Evolutionary conservation across 2,113 vertebrate genomes (phyloP), one percentile per base, ranked within the genome.

Genomic region (Triplophysa dalaica): DNA sequence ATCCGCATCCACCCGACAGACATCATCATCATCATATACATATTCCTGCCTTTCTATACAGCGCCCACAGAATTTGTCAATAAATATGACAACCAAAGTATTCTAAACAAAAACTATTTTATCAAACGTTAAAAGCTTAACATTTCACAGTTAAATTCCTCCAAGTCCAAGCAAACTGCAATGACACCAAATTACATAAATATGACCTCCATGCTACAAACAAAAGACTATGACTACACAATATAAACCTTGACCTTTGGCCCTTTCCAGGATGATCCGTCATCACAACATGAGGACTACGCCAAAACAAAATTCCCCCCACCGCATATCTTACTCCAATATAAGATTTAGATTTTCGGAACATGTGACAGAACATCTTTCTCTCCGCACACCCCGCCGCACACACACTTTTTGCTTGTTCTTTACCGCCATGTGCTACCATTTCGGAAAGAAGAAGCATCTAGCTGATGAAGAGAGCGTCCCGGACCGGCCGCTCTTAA

Each of bases 401-500:
- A 17, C 13, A 52, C 80, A 48, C 60, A 24, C 69, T 76, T 45
- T 70, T 63, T 48, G 5, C 56, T 16, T 60, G 66, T 68, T 77
- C 85, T 85, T 91, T 92, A 90, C 89, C 93, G 91, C 93, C 93
- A 94, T 94, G 92, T 94, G 94, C 92, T 92, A 91, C 72, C 89
- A 89, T 94, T 95, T 93, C 92, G 93, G 92, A 94, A 95, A 95
- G 94, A 60, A 94, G 92, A 92, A 88, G 88, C 82, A 86, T 85
- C 83, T 78, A 79, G 75, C 79, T 80, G 88, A 88, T 91, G 93
- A 89, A 90, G 93, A 94, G 94, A 91, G 41, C 92, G 89, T 94
- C 93, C 93, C 92, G 91, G 91, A 92, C 92, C 92, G 90, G 88
- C 92, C 93, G 91, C 91, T 91, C 95, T 96, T 94, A 93, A 92